A percentile compares a stretch with the other conserved stretches of the same genome.
Conservation (phyloP, 2,797 vertebrate species). For the Oryzias sinensis region DNA sequence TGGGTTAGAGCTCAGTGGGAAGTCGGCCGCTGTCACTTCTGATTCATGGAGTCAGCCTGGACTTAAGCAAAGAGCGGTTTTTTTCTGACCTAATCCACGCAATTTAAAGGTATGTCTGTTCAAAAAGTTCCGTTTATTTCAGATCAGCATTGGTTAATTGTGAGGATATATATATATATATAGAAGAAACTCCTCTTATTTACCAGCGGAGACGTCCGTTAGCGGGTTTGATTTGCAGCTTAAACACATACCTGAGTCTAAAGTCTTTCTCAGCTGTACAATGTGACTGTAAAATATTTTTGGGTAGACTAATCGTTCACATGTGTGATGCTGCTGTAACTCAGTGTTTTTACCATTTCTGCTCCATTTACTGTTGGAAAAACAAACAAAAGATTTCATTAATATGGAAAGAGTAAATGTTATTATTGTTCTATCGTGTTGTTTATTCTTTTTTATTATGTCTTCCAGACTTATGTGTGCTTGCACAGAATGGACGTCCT, state of each 20-base stretch:
- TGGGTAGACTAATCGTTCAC: neutral
- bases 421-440: too few species aligned
- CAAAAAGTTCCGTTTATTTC: too few species aligned
- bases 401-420: too few species aligned
- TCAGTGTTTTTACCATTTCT: neutral
- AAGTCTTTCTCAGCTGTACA: neutral
- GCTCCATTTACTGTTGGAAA: neutral
- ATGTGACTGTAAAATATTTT: neutral
- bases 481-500: conserved; percentile 62
- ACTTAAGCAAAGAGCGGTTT: conserved; percentile 38
- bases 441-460: conserved; percentile 4
- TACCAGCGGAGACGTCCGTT: neutral
- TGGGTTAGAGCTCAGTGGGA: conserved; percentile 36
- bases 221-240: neutral
- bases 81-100: conserved; percentile 52
- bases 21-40: conserved; percentile 50
- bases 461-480: conserved; percentile 61
- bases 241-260: neutral
- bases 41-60: conserved; percentile 69
- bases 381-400: neutral
- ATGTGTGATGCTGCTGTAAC: conserved; percentile 1
- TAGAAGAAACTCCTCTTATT: neutral
- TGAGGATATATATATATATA: neutral
- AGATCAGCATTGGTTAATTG: neutral
- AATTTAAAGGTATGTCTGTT: conserved; percentile 47